A percentile compares a stretch with the other conserved stretches of the same genome.
Conservation (phyloP, 2,888 invertebrate species). For the Gasteruption jaculator region DNA sequence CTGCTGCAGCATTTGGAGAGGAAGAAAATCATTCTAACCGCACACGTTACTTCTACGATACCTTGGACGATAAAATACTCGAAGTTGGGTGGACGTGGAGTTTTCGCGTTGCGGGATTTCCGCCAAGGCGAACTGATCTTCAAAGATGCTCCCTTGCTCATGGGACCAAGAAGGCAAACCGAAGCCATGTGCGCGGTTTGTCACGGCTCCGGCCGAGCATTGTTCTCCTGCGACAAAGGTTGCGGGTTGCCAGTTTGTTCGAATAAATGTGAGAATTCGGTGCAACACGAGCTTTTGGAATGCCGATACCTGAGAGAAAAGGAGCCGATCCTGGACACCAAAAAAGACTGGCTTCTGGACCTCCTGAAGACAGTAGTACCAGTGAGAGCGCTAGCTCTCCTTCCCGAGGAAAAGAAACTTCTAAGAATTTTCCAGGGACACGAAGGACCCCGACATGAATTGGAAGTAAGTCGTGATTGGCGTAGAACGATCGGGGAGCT, state of each 20-base stretch:
- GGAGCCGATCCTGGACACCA: slow-evolving; percentile 52
- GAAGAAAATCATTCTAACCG: slow-evolving; percentile 21
- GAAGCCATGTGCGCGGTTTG: slow-evolving; percentile 64
- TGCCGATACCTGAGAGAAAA: slow-evolving; percentile 62
- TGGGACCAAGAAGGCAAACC: slow-evolving; percentile 63
- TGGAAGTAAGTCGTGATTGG: too few relatives aligned
- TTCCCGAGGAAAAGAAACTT: slow-evolving; percentile 54
- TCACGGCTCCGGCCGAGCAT: slow-evolving; percentile 50
- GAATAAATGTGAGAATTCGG: slow-evolving; percentile 59
- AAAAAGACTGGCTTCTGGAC: slow-evolving; percentile 43
- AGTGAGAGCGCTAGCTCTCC: slow-evolving; percentile 50
- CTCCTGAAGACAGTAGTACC: slow-evolving; percentile 51
- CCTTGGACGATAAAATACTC: slow-evolving; percentile 62
- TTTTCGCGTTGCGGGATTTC: slow-evolving; percentile 67
- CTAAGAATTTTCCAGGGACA: slow-evolving; percentile 57
- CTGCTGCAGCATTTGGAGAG: slow-evolving; percentile 30
- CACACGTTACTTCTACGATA: too few relatives aligned
- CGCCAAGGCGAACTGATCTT: slow-evolving; percentile 66
- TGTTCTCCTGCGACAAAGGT: slow-evolving; percentile 57
- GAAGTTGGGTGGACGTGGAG: slow-evolving; percentile 64
- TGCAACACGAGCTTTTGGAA: slow-evolving; percentile 58
- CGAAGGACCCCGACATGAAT: slow-evolving; percentile 55
- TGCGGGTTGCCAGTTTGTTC: slow-evolving; percentile 72
- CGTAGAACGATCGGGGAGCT: too few relatives aligned
- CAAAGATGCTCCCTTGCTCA: slow-evolving; percentile 65